phyloP scores from a whole-genome alignment of 1,140 invertebrate species.

The Drosophila nikananu region DNA sequence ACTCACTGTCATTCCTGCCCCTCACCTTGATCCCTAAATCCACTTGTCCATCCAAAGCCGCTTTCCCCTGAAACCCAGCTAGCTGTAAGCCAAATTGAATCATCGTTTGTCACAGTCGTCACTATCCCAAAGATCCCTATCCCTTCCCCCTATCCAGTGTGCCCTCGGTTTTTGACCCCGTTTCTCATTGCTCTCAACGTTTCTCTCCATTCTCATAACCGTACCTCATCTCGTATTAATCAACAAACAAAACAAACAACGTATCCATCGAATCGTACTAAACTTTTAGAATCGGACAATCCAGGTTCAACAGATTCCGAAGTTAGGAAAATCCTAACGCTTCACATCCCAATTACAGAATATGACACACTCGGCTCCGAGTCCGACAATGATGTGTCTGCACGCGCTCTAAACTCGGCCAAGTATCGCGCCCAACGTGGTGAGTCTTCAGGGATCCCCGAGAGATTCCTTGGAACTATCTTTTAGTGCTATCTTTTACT shows the following conservation, averaged over 20 bases:
- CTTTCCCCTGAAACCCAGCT: conserved; percentile 6
- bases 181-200: conserved; percentile 55
- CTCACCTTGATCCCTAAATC: background rate
- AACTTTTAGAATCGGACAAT: conserved; percentile 93
- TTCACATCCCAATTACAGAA: conserved; percentile 95
- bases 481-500: background rate
- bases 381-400: conserved; percentile 89
- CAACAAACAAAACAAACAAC: conserved; percentile 48
- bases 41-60: conserved; percentile 9
- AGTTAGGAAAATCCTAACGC: conserved; percentile 94
- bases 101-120: conserved; percentile 42
- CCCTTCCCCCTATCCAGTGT: background rate
- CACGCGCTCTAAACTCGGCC: conserved; percentile 87
- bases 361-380: conserved; percentile 92
- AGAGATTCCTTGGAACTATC: too few species aligned
- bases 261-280: conserved; percentile 85
- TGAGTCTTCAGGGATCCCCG: conserved; percentile 57
- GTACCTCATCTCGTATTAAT: conserved; percentile 59
- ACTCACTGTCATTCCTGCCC: conserved; percentile 4
- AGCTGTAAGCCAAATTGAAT: conserved; percentile 74
- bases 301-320: conserved; percentile 94
- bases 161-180: conserved; percentile 32
- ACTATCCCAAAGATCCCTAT: background rate
- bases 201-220: conserved; percentile 58
- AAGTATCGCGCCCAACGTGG: conserved; percentile 87